phyloP scores from a whole-genome alignment of 1,140 invertebrate genomes.

The Orius insidiosus region DNA sequence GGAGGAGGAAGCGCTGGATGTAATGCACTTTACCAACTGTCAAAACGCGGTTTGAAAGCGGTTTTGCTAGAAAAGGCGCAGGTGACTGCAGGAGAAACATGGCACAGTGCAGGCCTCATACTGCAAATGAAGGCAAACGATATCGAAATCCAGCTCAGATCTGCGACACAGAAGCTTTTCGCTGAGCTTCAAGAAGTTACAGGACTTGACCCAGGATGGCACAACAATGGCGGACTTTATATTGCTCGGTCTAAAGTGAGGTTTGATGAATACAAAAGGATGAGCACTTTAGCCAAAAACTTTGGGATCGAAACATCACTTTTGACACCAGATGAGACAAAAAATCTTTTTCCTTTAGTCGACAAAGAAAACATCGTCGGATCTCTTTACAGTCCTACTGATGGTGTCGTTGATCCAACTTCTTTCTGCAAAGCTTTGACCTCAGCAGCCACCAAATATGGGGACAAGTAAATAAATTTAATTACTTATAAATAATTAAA shows the following conservation, averaged over 20 bases:
- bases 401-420: slow-evolving; percentile 66
- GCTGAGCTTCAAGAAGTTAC: slow-evolving; percentile 54
- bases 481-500: not conserved
- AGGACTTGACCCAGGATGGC: slow-evolving; percentile 65
- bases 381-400: slow-evolving; percentile 58
- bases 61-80: slow-evolving; percentile 63
- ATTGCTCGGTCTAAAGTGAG: slow-evolving; percentile 59
- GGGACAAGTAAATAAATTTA: slow-evolving; percentile 56
- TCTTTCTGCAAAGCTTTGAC: slow-evolving; percentile 58
- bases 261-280: slow-evolving; percentile 62
- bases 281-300: slow-evolving; percentile 58
- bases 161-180: slow-evolving; percentile 46
- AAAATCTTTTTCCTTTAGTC: slow-evolving; percentile 60
- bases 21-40: slow-evolving; percentile 66
- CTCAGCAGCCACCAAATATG: slow-evolving; percentile 45
- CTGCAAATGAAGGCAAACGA: slow-evolving; percentile 70
- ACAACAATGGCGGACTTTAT: slow-evolving; percentile 74
- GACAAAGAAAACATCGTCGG: slow-evolving; percentile 53
- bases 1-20: slow-evolving; percentile 78
- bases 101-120: slow-evolving; percentile 66
- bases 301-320: slow-evolving; percentile 59
- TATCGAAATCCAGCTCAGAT: slow-evolving; percentile 59
- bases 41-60: slow-evolving; percentile 56
- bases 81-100: slow-evolving; percentile 72
- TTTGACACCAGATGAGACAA: slow-evolving; percentile 50